A percentile compares a stretch with the other conserved stretches of the same genome.
Evolutionary conservation across 2,797 vertebrate genomes (phyloP).

Genomic region (Rhadinocentrus ornatus): DNA sequence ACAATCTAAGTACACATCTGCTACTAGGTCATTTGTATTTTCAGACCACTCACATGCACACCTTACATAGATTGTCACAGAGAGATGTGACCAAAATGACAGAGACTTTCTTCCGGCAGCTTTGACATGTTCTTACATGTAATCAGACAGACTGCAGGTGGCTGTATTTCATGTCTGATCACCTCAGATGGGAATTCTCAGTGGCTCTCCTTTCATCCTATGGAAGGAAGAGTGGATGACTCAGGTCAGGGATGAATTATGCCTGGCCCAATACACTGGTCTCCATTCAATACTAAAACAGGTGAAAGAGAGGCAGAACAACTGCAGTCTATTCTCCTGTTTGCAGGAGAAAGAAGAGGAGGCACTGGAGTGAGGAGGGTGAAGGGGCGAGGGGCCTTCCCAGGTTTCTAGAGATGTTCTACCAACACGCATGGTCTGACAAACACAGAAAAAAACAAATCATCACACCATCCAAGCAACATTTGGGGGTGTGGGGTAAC

Average conservation of each 20-base stretch:
- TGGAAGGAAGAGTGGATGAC: conserved; percentile 65
- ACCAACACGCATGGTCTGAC: conserved; percentile 22
- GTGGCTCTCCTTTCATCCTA: conserved; percentile 67
- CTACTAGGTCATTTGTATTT: conserved; percentile 55
- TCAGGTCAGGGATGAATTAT: conserved; percentile 63
- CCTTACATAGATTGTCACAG: conserved; percentile 37
- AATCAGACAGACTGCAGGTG: conserved; percentile 49
- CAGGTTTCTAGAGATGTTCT: conserved; percentile 44
- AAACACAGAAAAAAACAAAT: conserved; percentile 27
- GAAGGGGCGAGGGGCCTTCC: conserved; percentile 16
- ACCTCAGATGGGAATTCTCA: conserved; percentile 51
- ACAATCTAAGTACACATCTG: conserved; percentile 44
- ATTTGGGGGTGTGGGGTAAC: conserved; percentile 34
- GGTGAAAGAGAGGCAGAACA: conserved; percentile 68
- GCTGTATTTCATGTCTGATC: conserved; percentile 68
- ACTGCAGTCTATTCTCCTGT: conserved; percentile 56
- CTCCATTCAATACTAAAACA: conserved; percentile 50
- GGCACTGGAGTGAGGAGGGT: not conserved
- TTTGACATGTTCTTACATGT: conserved; percentile 52
- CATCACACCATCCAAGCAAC: conserved; percentile 37
- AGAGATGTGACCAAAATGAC: conserved; percentile 35
- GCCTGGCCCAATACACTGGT: conserved; percentile 38
- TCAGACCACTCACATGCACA: conserved; percentile 41
- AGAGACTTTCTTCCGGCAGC: conserved; percentile 39
- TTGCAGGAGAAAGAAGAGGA: conserved; percentile 48